These are phyloP conservation scores for Synodontis membranacea DNA, from an alignment of 2,113 vertebrate genomes.

Conservation along the genomic window DNA sequence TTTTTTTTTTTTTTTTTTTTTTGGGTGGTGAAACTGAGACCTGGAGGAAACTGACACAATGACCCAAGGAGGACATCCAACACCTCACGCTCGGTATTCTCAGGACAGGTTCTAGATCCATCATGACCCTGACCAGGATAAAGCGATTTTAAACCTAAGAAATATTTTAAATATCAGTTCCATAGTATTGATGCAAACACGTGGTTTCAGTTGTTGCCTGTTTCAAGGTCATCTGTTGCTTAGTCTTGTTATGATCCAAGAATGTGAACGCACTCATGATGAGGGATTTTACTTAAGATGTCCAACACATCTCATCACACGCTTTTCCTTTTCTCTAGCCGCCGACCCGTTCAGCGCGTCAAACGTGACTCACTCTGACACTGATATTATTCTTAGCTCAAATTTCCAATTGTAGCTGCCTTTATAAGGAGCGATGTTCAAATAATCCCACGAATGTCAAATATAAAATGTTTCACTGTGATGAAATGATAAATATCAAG, in stretches of 20 bases:
- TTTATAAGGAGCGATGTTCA: not conserved
- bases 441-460: not conserved
- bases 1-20: not conserved
- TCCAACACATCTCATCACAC: not conserved
- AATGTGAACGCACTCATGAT: not conserved
- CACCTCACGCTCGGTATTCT: not conserved
- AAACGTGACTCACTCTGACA: conserved; percentile 2
- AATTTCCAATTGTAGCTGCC: not conserved
- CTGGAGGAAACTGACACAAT: not conserved
- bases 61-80: not conserved
- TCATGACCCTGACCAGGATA: not conserved
- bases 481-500: not conserved
- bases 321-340: not conserved
- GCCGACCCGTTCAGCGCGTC: not conserved
- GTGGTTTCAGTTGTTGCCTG: not conserved
- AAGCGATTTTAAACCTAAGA: not conserved
- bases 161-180: not conserved
- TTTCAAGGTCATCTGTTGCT: conserved; percentile 8
- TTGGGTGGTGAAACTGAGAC: not conserved
- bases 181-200: not conserved
- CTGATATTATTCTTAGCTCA: not conserved
- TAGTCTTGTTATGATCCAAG: not conserved
- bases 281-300: not conserved
- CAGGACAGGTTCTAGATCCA: not conserved
- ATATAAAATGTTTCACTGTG: not conserved